Evolutionary conservation across 2,797 vertebrate species (phyloP).

Genomic region (Podargus strigoides): DNA sequence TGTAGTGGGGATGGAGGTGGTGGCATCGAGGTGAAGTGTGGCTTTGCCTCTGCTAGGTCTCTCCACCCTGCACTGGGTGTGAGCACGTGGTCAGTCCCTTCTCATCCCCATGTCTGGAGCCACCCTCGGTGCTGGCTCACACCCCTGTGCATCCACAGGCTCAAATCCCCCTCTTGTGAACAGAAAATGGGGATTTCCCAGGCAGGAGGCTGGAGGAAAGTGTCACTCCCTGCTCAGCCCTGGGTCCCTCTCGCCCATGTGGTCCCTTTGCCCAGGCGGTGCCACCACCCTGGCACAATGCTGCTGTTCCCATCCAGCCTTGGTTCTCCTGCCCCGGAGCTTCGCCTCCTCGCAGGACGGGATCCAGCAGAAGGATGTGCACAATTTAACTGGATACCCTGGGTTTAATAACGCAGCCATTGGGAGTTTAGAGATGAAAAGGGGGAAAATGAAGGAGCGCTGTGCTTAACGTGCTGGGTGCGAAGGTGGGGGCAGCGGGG

Average conservation of each 20-base stretch:
- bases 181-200: not conserved
- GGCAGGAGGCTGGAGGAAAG: not conserved
- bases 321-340: not conserved
- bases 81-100: not conserved
- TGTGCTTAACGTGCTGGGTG: not conserved
- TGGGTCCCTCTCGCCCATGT: accelerated
- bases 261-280: accelerated
- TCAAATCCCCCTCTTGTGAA: not conserved
- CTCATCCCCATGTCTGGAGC: accelerated
- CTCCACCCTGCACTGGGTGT: not conserved
- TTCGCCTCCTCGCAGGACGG: not conserved
- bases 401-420: not conserved
- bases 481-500: accelerated
- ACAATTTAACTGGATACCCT: conserved; percentile 7
- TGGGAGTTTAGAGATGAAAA: conserved; percentile 34
- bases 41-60: not conserved
- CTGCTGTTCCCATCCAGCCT: accelerated
- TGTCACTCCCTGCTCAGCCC: not conserved
- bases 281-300: accelerated
- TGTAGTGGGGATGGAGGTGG: not conserved
- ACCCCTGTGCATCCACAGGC: accelerated
- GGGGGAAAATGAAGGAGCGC: not conserved
- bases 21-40: accelerated
- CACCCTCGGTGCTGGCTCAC: accelerated
- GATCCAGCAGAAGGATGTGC: not conserved